phyloP scores from a whole-genome alignment of 2,888 invertebrate species.

The Syritta pipiens region DNA sequence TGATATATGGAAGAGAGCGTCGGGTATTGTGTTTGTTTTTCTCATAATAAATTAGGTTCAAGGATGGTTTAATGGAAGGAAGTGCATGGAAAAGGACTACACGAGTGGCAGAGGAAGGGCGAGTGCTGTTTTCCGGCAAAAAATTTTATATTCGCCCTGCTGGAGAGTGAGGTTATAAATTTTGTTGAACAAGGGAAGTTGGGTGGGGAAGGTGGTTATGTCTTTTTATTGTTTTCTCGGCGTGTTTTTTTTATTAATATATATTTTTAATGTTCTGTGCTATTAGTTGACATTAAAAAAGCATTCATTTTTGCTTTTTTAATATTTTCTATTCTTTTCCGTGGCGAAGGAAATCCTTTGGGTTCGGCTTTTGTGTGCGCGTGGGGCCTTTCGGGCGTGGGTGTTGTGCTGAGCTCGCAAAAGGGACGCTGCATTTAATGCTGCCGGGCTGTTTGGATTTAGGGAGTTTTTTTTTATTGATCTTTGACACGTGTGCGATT shows the following conservation, averaged over 20 bases:
- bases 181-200: conserved; percentile 3
- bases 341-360: background rate
- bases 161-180: conserved; percentile 35
- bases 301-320: background rate
- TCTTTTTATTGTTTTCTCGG: conserved; percentile 19
- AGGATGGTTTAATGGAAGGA: conserved; percentile 31
- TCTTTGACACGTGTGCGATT: too few species aligned
- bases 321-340: too few species aligned
- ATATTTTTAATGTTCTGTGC: conserved; percentile 14
- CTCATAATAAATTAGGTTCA: conserved; percentile 43
- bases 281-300: conserved; percentile 27
- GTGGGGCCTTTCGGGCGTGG: too few species aligned
- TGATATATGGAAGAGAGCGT: conserved; percentile 35
- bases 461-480: too few species aligned
- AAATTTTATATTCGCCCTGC: conserved; percentile 22
- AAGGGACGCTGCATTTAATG: too few species aligned
- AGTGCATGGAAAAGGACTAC: conserved; percentile 1
- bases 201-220: too few species aligned
- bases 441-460: too few species aligned
- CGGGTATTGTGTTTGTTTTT: conserved; percentile 41
- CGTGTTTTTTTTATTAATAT: conserved; percentile 20
- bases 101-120: background rate
- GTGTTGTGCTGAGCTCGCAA: too few species aligned
- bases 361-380: too few species aligned
- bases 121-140: background rate